These are phyloP conservation scores for Brachypteracias leptosomus DNA, from an alignment of 2,113 vertebrate genomes.

Conservation along the genomic window DNA sequence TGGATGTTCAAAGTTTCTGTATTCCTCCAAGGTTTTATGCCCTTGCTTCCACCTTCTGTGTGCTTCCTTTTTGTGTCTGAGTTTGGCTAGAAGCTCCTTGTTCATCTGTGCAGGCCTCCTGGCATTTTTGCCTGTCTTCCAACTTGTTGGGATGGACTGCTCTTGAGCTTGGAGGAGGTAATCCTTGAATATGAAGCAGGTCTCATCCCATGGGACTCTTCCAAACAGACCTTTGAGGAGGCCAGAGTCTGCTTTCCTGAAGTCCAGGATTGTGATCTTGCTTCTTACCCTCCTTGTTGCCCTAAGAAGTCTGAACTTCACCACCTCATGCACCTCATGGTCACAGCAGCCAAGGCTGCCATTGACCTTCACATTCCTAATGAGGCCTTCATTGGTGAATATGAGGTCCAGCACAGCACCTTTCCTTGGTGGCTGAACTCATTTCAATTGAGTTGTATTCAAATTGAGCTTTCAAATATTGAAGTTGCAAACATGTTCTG, in stretches of 20 bases:
- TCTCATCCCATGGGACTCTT: not conserved
- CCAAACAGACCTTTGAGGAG: not conserved
- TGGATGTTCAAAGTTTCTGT: not conserved
- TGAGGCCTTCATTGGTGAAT: fast-evolving
- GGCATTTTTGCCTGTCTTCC: not conserved
- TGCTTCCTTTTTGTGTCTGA: not conserved
- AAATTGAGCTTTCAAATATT: not conserved
- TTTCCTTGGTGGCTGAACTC: not conserved
- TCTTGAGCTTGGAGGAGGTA: not conserved
- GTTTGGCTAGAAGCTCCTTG: not conserved
- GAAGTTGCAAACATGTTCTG: not conserved
- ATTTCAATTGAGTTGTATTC: not conserved
- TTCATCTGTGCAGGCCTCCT: not conserved
- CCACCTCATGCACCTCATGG: not conserved
- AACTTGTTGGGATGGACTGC: not conserved
- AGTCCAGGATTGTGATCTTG: not conserved
- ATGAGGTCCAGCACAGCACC: not conserved
- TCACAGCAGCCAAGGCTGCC: not conserved
- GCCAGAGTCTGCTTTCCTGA: not conserved
- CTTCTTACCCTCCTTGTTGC: not conserved
- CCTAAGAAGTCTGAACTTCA: not conserved
- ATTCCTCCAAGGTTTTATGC: not conserved
- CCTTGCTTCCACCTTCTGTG: not conserved
- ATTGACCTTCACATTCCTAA: not conserved
- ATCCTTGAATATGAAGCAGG: not conserved